Evolutionary conservation across 2,888 invertebrate species (phyloP).

Genomic region (Pandemis heparana): DNA sequence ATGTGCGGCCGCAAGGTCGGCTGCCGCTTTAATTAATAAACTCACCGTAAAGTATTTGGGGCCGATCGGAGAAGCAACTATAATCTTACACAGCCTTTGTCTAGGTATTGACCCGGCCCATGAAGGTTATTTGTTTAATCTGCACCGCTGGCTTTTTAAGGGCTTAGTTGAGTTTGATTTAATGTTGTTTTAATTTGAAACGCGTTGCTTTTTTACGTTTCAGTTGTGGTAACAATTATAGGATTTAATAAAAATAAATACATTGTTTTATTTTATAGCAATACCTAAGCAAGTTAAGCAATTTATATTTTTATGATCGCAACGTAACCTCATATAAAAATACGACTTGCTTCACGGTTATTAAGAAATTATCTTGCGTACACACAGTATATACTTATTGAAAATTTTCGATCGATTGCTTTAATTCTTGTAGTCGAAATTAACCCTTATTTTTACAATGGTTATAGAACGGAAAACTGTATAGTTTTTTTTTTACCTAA

Average conservation of each 20-base stretch:
- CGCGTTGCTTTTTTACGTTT: not conserved
- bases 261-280: not conserved
- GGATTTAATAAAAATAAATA: not conserved
- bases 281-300: slow-evolving; percentile 2
- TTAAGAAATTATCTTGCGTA: slow-evolving; percentile 9
- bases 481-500: too few species aligned
- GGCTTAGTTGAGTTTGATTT: slow-evolving; percentile 10
- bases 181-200: slow-evolving; percentile 3
- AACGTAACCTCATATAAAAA: slow-evolving; percentile 3
- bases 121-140: slow-evolving; percentile 68
- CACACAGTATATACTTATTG: not conserved
- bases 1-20: slow-evolving; percentile 85
- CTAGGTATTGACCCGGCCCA: slow-evolving; percentile 81
- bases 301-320: slow-evolving; percentile 18
- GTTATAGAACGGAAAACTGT: not conserved
- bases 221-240: not conserved
- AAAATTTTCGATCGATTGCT: not conserved
- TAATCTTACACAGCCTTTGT: slow-evolving; percentile 83
- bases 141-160: slow-evolving; percentile 30
- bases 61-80: slow-evolving; percentile 81
- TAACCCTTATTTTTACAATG: not conserved
- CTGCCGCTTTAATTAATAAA: slow-evolving; percentile 84
- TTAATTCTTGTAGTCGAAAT: not conserved
- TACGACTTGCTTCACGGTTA: not conserved
- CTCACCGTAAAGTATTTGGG: slow-evolving; percentile 85